phyloP scores from a whole-genome alignment of 2,797 vertebrate species.

The Ptychadena robeensis region DNA sequence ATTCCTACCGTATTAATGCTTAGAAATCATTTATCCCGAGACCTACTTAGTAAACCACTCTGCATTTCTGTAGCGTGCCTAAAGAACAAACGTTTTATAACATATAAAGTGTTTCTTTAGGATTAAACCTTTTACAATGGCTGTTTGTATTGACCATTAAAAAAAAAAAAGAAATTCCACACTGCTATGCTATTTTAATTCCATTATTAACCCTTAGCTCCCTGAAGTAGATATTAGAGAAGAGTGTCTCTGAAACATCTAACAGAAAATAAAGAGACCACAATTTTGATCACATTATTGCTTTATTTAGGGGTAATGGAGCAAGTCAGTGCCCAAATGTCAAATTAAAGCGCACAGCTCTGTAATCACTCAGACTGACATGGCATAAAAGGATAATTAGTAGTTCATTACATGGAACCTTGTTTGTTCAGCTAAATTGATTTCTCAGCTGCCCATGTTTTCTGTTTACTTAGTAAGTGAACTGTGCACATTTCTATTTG shows the following conservation, averaged over 20 bases:
- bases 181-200: conserved; percentile 38
- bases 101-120: not conserved
- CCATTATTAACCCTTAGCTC: conserved; percentile 34
- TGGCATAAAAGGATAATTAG: conserved; percentile 91
- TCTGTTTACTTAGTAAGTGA: conserved; percentile 81
- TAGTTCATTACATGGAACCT: conserved; percentile 88
- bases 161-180: conserved; percentile 29
- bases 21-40: too few species aligned
- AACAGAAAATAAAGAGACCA: conserved; percentile 46
- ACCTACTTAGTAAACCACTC: not conserved
- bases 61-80: not conserved
- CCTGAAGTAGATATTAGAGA: conserved; percentile 12
- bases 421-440: conserved; percentile 91
- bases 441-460: conserved; percentile 87
- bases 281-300: conserved; percentile 73
- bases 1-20: too few species aligned
- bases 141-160: not conserved
- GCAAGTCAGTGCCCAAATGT: conserved; percentile 83
- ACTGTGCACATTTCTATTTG: conserved; percentile 79
- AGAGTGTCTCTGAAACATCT: conserved; percentile 5
- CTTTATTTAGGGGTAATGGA: conserved; percentile 84
- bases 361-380: conserved; percentile 84
- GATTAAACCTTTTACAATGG: conserved; percentile 3
- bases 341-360: conserved; percentile 81
- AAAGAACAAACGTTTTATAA: not conserved